These are phyloP conservation scores for Parelbella ahira DNA, from an alignment of 2,888 invertebrate species.

Conservation along the genomic window DNA sequence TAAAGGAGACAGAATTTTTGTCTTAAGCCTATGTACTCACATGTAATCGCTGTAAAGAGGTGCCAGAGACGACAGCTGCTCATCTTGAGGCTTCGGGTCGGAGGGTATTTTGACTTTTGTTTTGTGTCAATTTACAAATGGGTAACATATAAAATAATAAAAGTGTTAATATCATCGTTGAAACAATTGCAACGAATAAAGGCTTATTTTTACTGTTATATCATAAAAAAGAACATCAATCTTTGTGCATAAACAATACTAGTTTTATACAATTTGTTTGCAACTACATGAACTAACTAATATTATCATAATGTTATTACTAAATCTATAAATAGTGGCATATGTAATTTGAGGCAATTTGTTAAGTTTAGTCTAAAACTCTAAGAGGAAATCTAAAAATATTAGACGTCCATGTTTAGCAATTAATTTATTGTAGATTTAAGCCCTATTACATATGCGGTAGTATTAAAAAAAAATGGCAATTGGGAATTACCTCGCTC, in stretches of 20 bases:
- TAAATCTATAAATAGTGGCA: slow-evolving; percentile 16
- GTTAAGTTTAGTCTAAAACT: no score
- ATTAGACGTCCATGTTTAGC: slow-evolving; percentile 11
- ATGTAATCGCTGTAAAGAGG: slow-evolving; percentile 46
- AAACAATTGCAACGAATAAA: slow-evolving; percentile 53
- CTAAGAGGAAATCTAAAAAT: no score
- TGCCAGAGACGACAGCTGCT: slow-evolving; percentile 42
- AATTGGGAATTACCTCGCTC: slow-evolving; percentile 82
- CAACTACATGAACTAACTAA: no score
- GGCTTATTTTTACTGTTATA: slow-evolving; percentile 35
- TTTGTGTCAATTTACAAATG: slow-evolving; percentile 81
- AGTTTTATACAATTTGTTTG: neutral
- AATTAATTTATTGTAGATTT: slow-evolving; percentile 16
- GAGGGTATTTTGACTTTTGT: slow-evolving; percentile 76
- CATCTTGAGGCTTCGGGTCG: slow-evolving; percentile 57
- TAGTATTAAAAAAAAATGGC: slow-evolving; percentile 3
- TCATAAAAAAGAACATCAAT: neutral
- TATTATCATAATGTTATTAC: no score
- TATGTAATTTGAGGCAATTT: slow-evolving; percentile 10
- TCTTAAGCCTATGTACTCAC: slow-evolving; percentile 69
- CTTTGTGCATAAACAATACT: neutral
- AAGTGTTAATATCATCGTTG: slow-evolving; percentile 80
- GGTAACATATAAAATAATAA: slow-evolving; percentile 81
- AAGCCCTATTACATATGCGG: slow-evolving; percentile 14
- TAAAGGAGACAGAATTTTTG: slow-evolving; percentile 10